Percentiles rank a stretch among this genome's conserved stretches.
Evolutionary conservation across 92 coral and sea anemone species (phyloP).

Genomic region (Phenganax subtilis): DNA sequence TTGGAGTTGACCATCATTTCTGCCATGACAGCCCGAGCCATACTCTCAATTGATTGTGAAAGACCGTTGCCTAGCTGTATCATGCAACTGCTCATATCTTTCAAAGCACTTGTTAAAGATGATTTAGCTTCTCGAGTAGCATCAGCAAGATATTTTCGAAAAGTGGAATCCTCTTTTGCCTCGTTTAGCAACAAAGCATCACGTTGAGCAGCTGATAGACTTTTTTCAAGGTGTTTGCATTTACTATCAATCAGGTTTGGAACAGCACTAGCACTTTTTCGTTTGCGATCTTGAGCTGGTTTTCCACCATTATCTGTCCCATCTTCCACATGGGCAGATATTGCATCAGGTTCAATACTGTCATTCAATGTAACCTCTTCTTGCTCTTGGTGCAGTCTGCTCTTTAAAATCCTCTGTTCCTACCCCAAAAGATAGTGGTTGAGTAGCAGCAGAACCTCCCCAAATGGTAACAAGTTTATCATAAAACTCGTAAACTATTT

Average conservation of each 20-base stretch:
- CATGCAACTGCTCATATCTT: neutral
- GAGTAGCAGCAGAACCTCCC: neutral
- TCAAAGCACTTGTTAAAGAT: neutral
- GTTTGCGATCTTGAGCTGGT: neutral
- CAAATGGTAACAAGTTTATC: neutral
- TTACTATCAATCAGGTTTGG: neutral
- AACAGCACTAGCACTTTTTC: neutral
- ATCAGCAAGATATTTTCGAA: neutral
- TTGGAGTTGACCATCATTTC: too few species aligned
- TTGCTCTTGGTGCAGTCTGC: neutral
- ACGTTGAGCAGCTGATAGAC: constrained; percentile 1
- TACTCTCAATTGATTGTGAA: neutral
- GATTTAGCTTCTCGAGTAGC: neutral
- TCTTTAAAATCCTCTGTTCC: neutral
- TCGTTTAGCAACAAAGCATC: neutral
- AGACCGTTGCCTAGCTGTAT: neutral
- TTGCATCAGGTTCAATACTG: neutral
- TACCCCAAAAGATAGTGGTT: neutral
- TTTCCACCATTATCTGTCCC: neutral
- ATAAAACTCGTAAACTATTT: neutral
- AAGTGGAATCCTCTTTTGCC: constrained; percentile 3
- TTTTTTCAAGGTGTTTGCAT: neutral
- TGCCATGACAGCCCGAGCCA: too few species aligned
- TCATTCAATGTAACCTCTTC: neutral
- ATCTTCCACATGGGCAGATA: neutral